These are phyloP conservation scores for Brevipalpus yothersi DNA, from an alignment of 1,140 invertebrate species.

Conservation along the genomic window DNA sequence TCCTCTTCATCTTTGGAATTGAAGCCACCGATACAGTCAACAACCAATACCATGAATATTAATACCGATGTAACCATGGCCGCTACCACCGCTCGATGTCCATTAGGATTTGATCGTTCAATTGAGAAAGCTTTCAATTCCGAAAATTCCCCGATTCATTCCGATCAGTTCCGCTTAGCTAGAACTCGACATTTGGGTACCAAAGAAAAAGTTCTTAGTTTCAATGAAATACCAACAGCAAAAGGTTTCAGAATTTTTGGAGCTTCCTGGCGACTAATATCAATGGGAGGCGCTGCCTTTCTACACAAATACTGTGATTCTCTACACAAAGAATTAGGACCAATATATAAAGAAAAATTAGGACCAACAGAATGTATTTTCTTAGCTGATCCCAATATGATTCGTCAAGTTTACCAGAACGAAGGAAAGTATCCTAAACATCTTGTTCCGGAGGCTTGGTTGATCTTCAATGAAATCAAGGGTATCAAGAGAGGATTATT, in stretches of 20 bases:
- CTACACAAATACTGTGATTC: constrained; percentile 45
- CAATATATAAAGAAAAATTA: constrained; percentile 42
- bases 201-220: constrained; percentile 3
- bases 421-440: constrained; percentile 53
- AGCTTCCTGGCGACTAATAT: constrained; percentile 25
- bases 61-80: neutral
- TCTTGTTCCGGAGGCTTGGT: constrained; percentile 54
- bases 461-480: constrained; percentile 43
- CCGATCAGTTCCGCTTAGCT: neutral
- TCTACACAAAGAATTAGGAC: constrained; percentile 40
- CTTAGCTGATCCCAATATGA: constrained; percentile 36
- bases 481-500: constrained; percentile 46
- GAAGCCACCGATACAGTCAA: too few species aligned
- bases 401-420: constrained; percentile 38
- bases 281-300: constrained; percentile 24
- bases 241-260: constrained; percentile 29
- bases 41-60: too few species aligned
- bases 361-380: constrained; percentile 33
- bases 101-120: neutral
- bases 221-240: constrained; percentile 19
- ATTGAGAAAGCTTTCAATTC: neutral
- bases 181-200: neutral
- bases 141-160: neutral
- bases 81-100: neutral
- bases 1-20: too few species aligned